These are phyloP conservation scores for Odontocolon sp. DNA, from an alignment of 2,888 invertebrate genomes.

Conservation along the genomic window DNA sequence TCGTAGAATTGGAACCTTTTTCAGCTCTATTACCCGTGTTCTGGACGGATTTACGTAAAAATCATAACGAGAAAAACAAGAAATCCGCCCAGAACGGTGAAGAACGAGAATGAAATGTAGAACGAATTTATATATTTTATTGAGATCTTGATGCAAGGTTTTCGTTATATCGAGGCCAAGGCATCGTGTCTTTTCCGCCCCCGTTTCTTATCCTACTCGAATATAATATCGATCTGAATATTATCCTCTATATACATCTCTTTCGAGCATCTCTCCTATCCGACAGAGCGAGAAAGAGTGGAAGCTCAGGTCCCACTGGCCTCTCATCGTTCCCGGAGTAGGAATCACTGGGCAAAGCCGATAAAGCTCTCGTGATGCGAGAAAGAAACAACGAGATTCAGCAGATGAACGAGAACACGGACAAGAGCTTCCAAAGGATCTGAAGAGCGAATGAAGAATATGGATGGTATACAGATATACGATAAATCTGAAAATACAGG, in stretches of 20 bases:
- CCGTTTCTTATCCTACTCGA: background rate
- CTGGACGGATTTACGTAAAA: too few species aligned
- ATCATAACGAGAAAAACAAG: background rate
- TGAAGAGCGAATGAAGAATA: background rate
- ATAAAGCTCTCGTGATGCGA: background rate
- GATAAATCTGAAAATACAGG: background rate
- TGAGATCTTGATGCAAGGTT: too few species aligned
- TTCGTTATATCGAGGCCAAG: constrained; percentile 1
- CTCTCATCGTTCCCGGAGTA: background rate
- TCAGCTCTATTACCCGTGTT: too few species aligned
- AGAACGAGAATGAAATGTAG: background rate
- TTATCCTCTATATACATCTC: constrained; percentile 14
- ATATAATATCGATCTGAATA: constrained; percentile 35
- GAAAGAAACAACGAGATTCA: background rate
- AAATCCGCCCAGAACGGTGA: background rate
- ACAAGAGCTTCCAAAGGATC: background rate
- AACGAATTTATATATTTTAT: background rate
- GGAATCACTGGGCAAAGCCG: constrained; percentile 29
- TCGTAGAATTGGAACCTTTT: too few species aligned
- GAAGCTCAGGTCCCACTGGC: constrained; percentile 22
- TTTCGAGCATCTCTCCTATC: constrained; percentile 2
- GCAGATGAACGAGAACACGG: background rate
- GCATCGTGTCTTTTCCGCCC: background rate
- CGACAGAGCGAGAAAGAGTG: background rate
- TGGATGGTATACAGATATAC: background rate